phyloP scores from a whole-genome alignment of 2,113 vertebrate species.

The Monopterus albus region DNA sequence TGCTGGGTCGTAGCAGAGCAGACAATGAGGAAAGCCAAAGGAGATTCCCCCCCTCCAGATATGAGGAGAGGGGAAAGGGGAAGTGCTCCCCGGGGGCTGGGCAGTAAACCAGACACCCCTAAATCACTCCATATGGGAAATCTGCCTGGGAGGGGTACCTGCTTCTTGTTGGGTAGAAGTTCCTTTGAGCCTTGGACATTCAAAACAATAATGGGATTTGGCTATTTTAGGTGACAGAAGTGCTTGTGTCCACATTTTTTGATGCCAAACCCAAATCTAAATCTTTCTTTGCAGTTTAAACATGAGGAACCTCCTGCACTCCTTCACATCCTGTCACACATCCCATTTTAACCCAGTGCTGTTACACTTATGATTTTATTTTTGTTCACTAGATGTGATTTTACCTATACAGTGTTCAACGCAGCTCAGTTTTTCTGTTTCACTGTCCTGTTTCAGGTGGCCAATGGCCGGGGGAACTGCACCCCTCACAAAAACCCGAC shows the following conservation, averaged over 20 bases:
- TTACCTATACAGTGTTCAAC: too few relatives aligned
- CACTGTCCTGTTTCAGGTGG: constrained; percentile 82
- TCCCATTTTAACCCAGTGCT: background rate
- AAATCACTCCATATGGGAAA: constrained; percentile 83
- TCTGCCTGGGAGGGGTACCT: constrained; percentile 59
- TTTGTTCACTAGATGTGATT: background rate
- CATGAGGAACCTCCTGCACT: background rate
- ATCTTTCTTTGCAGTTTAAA: background rate
- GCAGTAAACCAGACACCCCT: constrained; percentile 69
- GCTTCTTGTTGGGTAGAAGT: constrained; percentile 51
- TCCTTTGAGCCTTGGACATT: constrained; percentile 65
- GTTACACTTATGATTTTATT: background rate
- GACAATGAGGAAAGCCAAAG: constrained; percentile 65
- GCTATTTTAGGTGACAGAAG: constrained; percentile 45
- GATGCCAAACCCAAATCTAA: constrained; percentile 1
- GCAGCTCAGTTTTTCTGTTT: background rate
- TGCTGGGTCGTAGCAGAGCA: too few relatives aligned
- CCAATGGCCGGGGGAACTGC: constrained; percentile 91
- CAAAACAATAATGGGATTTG: constrained; percentile 48
- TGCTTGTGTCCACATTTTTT: constrained; percentile 29
- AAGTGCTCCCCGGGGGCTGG: constrained; percentile 67
- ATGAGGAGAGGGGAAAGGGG: constrained; percentile 59
- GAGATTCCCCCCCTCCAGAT: constrained; percentile 57
- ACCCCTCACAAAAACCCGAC: constrained; percentile 88
- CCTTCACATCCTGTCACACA: background rate